Evolutionary conservation across 2,888 invertebrate genomes (phyloP), one percentile per base, ranked within the genome.

Genomic region (Brassicogethes aeneus): DNA sequence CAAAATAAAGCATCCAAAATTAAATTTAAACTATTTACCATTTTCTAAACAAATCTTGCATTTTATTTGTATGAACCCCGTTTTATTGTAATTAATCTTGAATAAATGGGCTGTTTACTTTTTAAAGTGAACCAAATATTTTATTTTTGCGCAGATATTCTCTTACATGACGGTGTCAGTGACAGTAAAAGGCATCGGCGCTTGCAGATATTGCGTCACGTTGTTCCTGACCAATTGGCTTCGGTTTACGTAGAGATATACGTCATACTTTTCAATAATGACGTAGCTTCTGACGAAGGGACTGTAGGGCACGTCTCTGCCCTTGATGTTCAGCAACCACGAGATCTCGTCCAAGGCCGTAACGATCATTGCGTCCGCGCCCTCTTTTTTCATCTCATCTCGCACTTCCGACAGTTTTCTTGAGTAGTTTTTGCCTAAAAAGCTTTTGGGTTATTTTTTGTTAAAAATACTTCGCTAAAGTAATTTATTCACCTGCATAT

Each of bases 321-420:
- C 92, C n/a, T 93, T 75, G 13, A 94, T 77, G 64, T 94, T 94
- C 23, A 92, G 71, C 17, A 93, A 67, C 85, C 92, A 93, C 0
- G 91, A 88, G 34, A 86, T 80, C 65, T 93, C 92, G 54, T 92
- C 90, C 40, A 93, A 66, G 0, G 90, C 84, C 0, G 91, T 89
- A 10, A 94, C 74, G 16, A 93, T 76, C 72, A 91, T 80, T 1
- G 87, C 87, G 52, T 86, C 83, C 1, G 79, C 82, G 0, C 74
- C 74, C n/a, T 73, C 64, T 2, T 71, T 66, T 15, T 69, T 66
- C 55, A 93, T 71, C 46, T 79, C 76, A 2, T 69, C 63, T 8
- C 90, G 75, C 1, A 89, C 69, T 35, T 75, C 74, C 3, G 70
- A 60, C 0, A 93, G 72, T 66, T 94, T 94, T 17, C 79, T 76